These are phyloP conservation scores for Spilarctia lutea DNA, from an alignment of 2,888 invertebrate genomes.

Conservation along the genomic window DNA sequence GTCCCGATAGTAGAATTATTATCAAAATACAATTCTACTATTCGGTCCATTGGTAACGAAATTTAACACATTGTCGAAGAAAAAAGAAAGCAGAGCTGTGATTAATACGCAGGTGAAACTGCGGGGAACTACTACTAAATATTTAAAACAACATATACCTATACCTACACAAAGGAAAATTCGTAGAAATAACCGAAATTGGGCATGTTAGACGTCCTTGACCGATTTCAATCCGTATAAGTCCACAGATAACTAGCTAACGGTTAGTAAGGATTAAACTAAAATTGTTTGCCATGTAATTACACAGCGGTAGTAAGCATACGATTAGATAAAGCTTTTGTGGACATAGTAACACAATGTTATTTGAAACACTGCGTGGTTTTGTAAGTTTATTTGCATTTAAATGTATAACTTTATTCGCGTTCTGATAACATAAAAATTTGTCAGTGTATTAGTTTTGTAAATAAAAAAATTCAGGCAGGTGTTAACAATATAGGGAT, in stretches of 20 bases:
- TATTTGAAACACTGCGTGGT: slow-evolving; percentile 16
- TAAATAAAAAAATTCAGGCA: neutral
- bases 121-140: neutral
- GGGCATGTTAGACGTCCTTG: slow-evolving; percentile 17
- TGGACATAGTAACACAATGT: slow-evolving; percentile 19
- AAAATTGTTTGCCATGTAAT: slow-evolving; percentile 32
- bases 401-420: slow-evolving; percentile 7
- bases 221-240: slow-evolving; percentile 24
- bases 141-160: too few relatives aligned
- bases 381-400: slow-evolving; percentile 11
- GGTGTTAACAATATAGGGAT: too few relatives aligned
- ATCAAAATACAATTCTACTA: too few relatives aligned
- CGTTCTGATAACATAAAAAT: neutral
- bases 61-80: too few relatives aligned
- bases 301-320: slow-evolving; percentile 28
- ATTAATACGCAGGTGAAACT: too few relatives aligned
- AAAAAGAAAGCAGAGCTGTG: too few relatives aligned
- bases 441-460: neutral
- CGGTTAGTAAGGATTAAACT: slow-evolving; percentile 26
- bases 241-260: slow-evolving; percentile 1
- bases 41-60: too few relatives aligned
- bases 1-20: too few relatives aligned
- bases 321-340: slow-evolving; percentile 43
- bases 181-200: neutral
- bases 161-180: neutral